Conservation (phyloP, 2,888 invertebrate species). For the Caenorhabditis wallacei region DNA sequence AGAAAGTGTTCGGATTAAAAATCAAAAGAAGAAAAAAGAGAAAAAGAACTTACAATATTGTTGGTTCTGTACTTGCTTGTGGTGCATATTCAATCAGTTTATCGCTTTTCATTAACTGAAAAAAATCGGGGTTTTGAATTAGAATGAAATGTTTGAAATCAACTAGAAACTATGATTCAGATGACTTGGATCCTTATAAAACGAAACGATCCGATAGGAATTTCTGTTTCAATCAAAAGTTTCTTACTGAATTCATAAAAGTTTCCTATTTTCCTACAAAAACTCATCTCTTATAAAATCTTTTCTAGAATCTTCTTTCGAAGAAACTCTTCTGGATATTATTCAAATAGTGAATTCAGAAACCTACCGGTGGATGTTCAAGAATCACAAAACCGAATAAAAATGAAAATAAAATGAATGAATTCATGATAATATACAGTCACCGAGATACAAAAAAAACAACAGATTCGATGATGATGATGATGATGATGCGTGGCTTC, state of each 20-base stretch:
- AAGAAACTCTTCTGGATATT: background rate
- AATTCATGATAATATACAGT: slow-evolving; percentile 4
- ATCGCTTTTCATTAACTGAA: slow-evolving; percentile 71
- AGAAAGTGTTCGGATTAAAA: slow-evolving; percentile 1
- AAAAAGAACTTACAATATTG: slow-evolving; percentile 36
- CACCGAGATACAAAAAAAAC: slow-evolving; percentile 35
- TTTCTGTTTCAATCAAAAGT: no score
- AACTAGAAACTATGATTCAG: no score
- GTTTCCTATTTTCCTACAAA: no score
- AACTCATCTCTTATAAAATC: no score
- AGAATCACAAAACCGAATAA: slow-evolving; percentile 8
- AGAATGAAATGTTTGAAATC: no score
- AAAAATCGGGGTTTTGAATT: no score
- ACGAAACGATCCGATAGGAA: no score
- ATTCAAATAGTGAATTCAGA: background rate
- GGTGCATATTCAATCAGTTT: slow-evolving; percentile 74
- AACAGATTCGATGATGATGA: slow-evolving; percentile 5
- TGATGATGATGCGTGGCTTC: no score
- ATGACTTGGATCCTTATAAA: no score
- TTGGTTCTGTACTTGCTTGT: slow-evolving; percentile 60
- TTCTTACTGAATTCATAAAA: no score
- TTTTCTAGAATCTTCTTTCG: no score
- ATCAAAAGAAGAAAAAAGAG: background rate
- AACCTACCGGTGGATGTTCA: slow-evolving; percentile 51
- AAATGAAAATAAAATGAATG: slow-evolving; percentile 6